phyloP scores from a whole-genome alignment of 2,888 invertebrate genomes.

The Yponomeuta evonymella region DNA sequence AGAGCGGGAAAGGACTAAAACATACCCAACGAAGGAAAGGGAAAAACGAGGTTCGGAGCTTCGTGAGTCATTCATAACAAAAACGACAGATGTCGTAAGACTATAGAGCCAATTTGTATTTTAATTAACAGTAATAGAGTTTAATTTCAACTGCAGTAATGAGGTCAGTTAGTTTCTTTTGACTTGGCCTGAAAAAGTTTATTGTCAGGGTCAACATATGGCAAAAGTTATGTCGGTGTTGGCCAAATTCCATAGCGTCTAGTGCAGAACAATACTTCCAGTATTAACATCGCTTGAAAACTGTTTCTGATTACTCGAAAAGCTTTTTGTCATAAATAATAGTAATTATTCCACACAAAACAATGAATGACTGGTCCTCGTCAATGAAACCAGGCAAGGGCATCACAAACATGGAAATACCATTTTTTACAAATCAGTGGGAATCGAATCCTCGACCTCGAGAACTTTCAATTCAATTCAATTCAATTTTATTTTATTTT shows the following conservation, averaged over 20 bases:
- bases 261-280: constrained; percentile 2
- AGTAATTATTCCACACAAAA: no score
- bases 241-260: constrained; percentile 50
- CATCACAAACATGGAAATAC: no score
- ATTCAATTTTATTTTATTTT: no score
- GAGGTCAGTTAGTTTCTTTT: constrained; percentile 26
- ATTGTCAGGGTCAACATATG: constrained; percentile 73
- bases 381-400: no score
- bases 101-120: constrained; percentile 25
- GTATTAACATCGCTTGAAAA: neutral
- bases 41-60: constrained; percentile 30
- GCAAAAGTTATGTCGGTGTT: constrained; percentile 51
- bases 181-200: constrained; percentile 36
- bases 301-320: neutral
- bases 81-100: constrained; percentile 34
- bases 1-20: constrained; percentile 59
- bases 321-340: neutral
- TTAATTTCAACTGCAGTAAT: constrained; percentile 24
- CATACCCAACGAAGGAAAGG: constrained; percentile 52
- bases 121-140: constrained; percentile 25
- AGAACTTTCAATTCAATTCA: no score
- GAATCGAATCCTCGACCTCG: no score
- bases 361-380: no score
- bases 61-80: constrained; percentile 8
- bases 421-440: no score